Evolutionary conservation across 2,888 invertebrate genomes (phyloP).

Genomic region (Vanessa cardui): DNA sequence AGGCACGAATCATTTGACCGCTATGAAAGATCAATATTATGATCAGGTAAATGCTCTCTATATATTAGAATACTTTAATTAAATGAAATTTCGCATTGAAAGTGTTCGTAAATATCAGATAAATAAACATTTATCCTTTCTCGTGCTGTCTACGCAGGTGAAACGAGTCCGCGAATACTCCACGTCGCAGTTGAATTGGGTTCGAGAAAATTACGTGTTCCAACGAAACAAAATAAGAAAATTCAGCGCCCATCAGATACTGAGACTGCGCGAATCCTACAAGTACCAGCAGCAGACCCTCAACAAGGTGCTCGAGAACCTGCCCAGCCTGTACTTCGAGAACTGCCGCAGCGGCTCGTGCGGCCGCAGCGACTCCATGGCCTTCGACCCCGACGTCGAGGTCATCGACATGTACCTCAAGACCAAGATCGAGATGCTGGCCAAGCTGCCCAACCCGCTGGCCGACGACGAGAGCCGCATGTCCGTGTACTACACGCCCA

Average conservation of each 20-base stretch:
- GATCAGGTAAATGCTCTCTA: conserved; percentile 87
- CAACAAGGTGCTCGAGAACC: conserved; percentile 95
- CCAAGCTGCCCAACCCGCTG: conserved; percentile 72
- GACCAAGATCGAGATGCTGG: conserved; percentile 84
- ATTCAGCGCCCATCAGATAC: conserved; percentile 95
- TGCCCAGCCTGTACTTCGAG: conserved; percentile 95
- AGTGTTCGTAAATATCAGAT: not conserved
- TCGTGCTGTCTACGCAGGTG: conserved; percentile 83
- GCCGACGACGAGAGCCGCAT: conserved; percentile 86
- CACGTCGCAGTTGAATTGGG: conserved; percentile 94
- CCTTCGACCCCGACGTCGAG: conserved; percentile 86
- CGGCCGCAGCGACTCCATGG: conserved; percentile 88
- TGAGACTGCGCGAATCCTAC: conserved; percentile 94
- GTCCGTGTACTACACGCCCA: conserved; percentile 92
- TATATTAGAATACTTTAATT: not conserved
- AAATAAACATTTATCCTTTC: conserved; percentile 15
- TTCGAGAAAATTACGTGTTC: conserved; percentile 97
- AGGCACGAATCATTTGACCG: conserved; percentile 93
- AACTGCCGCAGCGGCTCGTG: conserved; percentile 94
- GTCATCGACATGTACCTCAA: conserved; percentile 87
- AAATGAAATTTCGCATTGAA: not conserved
- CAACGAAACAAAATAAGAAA: conserved; percentile 97
- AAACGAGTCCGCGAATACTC: conserved; percentile 96
- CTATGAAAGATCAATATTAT: conserved; percentile 94
- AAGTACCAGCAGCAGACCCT: conserved; percentile 97